A percentile compares a stretch with the other conserved stretches of the same genome.
phyloP scores from a whole-genome alignment of 2,888 invertebrate genomes.

The Pyrrhosoma nymphula region DNA sequence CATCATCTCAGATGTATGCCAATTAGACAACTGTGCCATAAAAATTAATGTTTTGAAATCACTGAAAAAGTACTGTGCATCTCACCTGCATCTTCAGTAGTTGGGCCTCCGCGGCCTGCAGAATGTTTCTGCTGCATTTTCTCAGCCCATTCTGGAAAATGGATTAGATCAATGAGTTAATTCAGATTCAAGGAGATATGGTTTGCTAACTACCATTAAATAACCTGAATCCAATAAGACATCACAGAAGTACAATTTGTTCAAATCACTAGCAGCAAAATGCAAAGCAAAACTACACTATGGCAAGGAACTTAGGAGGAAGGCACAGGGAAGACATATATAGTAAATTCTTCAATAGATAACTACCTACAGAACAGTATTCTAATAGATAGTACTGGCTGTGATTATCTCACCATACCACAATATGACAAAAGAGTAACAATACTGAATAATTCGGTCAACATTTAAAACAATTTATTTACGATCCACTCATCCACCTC shows the following conservation, averaged over 20 bases:
- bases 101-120: slow-evolving; percentile 28
- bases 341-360: background rate
- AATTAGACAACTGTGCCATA: background rate
- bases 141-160: slow-evolving; percentile 64
- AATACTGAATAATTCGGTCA: too few relatives aligned
- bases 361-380: background rate
- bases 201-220: background rate
- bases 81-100: slow-evolving; percentile 67
- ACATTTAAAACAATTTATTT: too few relatives aligned
- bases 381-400: too few relatives aligned
- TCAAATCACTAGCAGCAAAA: background rate
- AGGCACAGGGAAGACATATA: too few relatives aligned
- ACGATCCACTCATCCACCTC: too few relatives aligned
- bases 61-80: slow-evolving; percentile 24
- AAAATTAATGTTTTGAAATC: background rate
- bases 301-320: background rate
- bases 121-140: slow-evolving; percentile 58
- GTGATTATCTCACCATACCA: too few relatives aligned
- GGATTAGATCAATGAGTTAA: background rate
- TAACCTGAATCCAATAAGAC: background rate
- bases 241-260: background rate
- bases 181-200: background rate
- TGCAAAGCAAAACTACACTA: background rate
- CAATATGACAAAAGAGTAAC: too few relatives aligned
- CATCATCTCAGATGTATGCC: background rate